Conservation (phyloP, 2,113 vertebrate genomes). For the Hippopotamus amphibius region DNA sequence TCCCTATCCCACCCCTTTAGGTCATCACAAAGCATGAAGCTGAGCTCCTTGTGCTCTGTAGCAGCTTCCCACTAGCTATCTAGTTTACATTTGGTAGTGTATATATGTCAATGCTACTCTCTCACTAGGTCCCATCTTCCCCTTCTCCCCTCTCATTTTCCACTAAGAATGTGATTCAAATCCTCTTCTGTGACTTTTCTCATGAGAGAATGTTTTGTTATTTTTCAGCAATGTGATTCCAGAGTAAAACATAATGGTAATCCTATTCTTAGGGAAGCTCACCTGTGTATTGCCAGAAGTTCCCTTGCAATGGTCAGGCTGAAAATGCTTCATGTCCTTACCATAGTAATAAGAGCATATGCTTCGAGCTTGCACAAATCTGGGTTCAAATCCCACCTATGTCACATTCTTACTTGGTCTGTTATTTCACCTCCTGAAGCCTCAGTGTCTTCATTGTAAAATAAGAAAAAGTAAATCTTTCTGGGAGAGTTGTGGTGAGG, state of each 20-base stretch:
- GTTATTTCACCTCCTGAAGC: background rate
- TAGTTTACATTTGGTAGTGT: no score
- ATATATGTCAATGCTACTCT: no score
- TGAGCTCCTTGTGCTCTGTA: no score
- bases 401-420: background rate
- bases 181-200: background rate
- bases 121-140: no score
- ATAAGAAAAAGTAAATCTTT: background rate
- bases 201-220: background rate
- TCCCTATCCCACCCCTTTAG: no score
- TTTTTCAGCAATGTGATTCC: background rate
- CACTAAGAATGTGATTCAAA: background rate
- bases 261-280: background rate
- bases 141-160: background rate
- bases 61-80: no score
- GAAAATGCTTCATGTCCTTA: background rate
- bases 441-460: background rate
- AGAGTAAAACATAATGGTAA: background rate
- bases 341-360: background rate
- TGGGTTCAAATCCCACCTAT: background rate
- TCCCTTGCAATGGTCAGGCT: background rate
- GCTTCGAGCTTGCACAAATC: background rate
- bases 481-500: background rate
- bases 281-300: background rate
- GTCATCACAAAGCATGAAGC: no score